A percentile compares a stretch with the other conserved stretches of the same genome.
Conservation (phyloP, 2,113 vertebrate genomes). For the Podarcis cretensis region DNA sequence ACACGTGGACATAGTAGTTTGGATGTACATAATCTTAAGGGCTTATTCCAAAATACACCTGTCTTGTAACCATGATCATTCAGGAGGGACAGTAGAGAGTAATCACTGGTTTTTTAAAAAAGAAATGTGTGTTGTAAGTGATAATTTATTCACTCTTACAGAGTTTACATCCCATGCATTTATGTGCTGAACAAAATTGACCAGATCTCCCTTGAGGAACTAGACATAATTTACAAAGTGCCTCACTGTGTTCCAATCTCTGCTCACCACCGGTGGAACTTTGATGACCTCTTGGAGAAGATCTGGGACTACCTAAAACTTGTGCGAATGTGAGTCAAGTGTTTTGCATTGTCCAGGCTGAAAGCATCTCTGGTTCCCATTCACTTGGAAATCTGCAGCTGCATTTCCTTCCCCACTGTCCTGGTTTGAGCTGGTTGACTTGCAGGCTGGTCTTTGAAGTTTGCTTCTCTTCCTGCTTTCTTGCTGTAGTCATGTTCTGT, state of each 20-base stretch:
- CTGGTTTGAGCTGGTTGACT: not conserved
- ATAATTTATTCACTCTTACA: constrained; percentile 53
- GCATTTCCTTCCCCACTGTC: not conserved
- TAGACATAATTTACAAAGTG: constrained; percentile 98
- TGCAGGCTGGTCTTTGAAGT: not conserved
- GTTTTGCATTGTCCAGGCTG: not conserved
- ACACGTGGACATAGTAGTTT: not conserved
- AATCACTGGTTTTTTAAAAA: not conserved
- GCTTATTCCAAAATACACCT: not conserved
- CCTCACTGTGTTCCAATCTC: constrained; percentile 98
- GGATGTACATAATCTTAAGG: not conserved
- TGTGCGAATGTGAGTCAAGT: constrained; percentile 91
- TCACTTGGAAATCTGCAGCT: not conserved
- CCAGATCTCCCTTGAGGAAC: constrained; percentile 97
- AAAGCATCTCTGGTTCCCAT: not conserved
- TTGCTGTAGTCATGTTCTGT: not conserved
- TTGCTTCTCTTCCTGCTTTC: not conserved
- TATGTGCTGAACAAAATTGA: constrained; percentile 99
- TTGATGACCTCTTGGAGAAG: constrained; percentile 96
- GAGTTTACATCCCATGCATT: constrained; percentile 97
- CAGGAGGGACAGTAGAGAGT: not conserved
- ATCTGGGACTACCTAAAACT: constrained; percentile 96
- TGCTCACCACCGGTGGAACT: constrained; percentile 98
- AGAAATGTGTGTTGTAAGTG: too few species aligned
- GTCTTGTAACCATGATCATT: too few species aligned